Evolutionary conservation across 2,888 invertebrate species (phyloP), one percentile per base, ranked within the genome.

Genomic region (Capitulum mitella): DNA sequence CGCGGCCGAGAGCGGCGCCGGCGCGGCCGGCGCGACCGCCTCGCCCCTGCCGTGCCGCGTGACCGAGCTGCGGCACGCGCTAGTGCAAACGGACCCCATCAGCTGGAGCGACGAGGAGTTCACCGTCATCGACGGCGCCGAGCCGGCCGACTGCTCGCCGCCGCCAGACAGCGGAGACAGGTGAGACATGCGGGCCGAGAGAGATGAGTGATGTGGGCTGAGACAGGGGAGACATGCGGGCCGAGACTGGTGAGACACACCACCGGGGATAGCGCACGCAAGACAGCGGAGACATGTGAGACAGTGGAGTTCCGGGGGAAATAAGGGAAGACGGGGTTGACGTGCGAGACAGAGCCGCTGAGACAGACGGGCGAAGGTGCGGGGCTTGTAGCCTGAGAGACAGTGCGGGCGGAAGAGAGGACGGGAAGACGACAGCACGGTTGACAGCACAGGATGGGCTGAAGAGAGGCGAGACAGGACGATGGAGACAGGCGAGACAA

Each of bases 21-120:
- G 22, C 58, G 8, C 58, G 58, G 58, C 58, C 29, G 29, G 29
- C 29, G 29, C 12, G 51, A 61, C 3, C 32, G 61, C 26, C 16
- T 16, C 37, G 70, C 32, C 19, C 3, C 32, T 70, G 29, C 12
- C 70, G 40, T 70, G 70, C 26, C 37, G 8, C 40, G 70, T 70
- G 70, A 70, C 70, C 6, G 70, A 70, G 70, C 70, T 76, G 46
- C 76, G 76, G 0, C 16, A 76, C 46, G 46, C n/a, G 46, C 29
- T 48, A 29, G 76, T 76, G 12, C 76, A 76, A 32, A 76, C 76
- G 46, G 76, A 76, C 76, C 76, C 76, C 16, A 76, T 76, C n/a
- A 46, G 46, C n/a, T 76, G 76, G 76, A 10, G 46, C 3, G 46
- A 76, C 16, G 76, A 46, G 32, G 46, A 76, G 32, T 76, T 76